Evolutionary conservation across 2,113 vertebrate genomes (phyloP).

Genomic region (Atrichornis clamosus): DNA sequence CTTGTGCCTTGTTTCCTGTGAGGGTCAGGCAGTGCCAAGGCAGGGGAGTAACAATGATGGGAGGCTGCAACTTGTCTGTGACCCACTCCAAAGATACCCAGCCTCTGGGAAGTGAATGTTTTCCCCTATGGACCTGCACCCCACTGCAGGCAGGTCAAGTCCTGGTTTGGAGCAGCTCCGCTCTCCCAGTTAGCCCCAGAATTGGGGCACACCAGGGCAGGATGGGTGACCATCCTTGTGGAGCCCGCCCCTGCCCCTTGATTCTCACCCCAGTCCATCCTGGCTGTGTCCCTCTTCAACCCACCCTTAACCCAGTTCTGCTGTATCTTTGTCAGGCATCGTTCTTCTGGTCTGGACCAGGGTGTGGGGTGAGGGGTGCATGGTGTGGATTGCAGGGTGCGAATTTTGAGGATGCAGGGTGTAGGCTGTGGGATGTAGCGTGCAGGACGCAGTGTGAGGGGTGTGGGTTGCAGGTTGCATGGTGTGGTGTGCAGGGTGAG

Average conservation of each 20-base stretch:
- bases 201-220: neutral
- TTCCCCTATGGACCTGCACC: neutral
- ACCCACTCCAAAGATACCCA: neutral
- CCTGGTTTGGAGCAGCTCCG: neutral
- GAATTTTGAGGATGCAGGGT: neutral
- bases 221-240: neutral
- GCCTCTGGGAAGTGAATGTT: accelerated
- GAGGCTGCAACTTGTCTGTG: neutral
- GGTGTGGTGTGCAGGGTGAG: neutral
- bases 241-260: neutral
- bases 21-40: neutral
- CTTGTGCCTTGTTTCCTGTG: neutral
- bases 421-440: neutral
- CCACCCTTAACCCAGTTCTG: neutral
- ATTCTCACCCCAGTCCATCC: neutral
- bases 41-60: neutral
- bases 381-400: neutral
- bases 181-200: neutral
- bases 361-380: neutral
- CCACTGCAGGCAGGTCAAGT: neutral
- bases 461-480: neutral
- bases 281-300: neutral
- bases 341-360: neutral
- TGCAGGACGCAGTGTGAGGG: neutral
- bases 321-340: neutral